Conservation (phyloP, 2,888 invertebrate genomes). For the Euzetes globulus region DNA sequence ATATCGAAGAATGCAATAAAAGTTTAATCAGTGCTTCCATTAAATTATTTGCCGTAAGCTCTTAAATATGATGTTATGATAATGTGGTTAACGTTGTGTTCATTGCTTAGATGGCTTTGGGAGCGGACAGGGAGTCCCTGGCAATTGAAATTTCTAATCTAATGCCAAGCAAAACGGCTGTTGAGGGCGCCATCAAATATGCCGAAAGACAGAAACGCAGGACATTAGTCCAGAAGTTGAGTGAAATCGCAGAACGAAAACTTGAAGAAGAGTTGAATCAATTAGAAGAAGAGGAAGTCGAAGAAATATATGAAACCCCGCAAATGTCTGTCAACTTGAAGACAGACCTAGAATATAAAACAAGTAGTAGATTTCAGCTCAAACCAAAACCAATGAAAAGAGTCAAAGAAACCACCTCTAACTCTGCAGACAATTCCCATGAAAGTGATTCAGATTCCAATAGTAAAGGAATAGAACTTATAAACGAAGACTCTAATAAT, state of each 20-base stretch:
- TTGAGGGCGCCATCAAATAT: slow-evolving; percentile 80
- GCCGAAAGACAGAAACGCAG: slow-evolving; percentile 68
- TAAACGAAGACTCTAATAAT: not conserved
- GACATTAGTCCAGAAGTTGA: slow-evolving; percentile 69
- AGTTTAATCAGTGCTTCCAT: slow-evolving; percentile 68
- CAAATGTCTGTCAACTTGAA: not conserved
- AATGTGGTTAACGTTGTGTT: not conserved
- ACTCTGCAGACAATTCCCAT: slow-evolving; percentile 1
- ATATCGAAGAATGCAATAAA: slow-evolving; percentile 56
- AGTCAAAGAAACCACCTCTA: not conserved
- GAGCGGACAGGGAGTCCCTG: slow-evolving; percentile 71
- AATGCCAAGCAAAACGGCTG: slow-evolving; percentile 64
- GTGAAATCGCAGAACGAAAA: slow-evolving; percentile 52
- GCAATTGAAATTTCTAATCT: slow-evolving; percentile 78
- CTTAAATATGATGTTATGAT: not conserved
- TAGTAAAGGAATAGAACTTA: not conserved
- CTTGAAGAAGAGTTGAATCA: slow-evolving; percentile 40
- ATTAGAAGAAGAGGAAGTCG: slow-evolving; percentile 37
- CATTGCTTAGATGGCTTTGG: slow-evolving; percentile 64
- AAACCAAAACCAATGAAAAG: slow-evolving; percentile 35
- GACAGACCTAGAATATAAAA: not conserved
- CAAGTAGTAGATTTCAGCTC: slow-evolving; percentile 30
- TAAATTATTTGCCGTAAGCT: slow-evolving; percentile 75
- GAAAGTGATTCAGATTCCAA: not conserved
- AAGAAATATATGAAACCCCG: slow-evolving; percentile 11